phyloP scores from a whole-genome alignment of 2,797 vertebrate genomes.

The Takifugu rubripes region DNA sequence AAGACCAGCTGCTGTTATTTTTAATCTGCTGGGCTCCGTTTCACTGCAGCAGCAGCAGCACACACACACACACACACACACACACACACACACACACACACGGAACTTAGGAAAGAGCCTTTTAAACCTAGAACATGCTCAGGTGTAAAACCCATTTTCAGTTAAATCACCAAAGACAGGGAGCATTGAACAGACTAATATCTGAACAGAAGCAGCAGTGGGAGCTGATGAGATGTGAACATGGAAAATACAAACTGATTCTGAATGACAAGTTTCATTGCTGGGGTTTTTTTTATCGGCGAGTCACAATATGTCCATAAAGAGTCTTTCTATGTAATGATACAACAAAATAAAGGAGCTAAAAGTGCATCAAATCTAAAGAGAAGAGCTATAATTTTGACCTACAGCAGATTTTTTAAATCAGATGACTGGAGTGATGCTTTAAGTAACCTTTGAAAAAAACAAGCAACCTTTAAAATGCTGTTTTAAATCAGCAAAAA shows the following conservation, averaged over 20 bases:
- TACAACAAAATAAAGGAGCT: no score
- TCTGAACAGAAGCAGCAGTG: not conserved
- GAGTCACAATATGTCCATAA: no score
- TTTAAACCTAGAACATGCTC: conserved; percentile 23
- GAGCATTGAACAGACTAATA: not conserved
- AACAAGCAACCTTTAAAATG: not conserved
- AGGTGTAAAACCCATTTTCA: conserved; percentile 5
- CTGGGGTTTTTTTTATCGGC: conserved; percentile 2
- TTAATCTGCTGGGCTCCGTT: conserved; percentile 76
- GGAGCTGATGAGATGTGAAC: conserved; percentile 55
- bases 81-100: no score
- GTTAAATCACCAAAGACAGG: not conserved
- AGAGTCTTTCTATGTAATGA: no score
- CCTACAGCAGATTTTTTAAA: no score
- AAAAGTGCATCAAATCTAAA: no score
- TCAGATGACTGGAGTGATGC: no score
- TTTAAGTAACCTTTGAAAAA: no score
- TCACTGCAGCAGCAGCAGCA: conserved; percentile 66
- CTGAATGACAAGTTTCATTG: conserved; percentile 20
- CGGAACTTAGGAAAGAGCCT: conserved; percentile 22
- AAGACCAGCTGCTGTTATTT: conserved; percentile 83
- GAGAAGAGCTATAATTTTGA: not conserved
- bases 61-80: conserved; percentile 23
- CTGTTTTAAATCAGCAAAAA: not conserved
- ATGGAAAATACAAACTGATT: conserved; percentile 29